Evolutionary conservation across 2,888 invertebrate species (phyloP).

Genomic region (Ophion costatus): DNA sequence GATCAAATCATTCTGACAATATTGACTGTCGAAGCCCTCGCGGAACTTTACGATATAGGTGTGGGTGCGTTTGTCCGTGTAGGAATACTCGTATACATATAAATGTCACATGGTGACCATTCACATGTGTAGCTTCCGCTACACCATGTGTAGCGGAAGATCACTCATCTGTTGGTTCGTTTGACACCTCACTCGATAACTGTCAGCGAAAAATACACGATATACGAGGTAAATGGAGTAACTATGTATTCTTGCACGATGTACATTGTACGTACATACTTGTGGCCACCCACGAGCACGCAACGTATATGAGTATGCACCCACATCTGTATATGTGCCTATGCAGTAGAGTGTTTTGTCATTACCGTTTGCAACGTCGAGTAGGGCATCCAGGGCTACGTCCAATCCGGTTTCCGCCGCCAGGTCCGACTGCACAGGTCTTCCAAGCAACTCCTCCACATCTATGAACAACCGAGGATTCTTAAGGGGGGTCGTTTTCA

Average conservation of each 20-base stretch:
- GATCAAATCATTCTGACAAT: constrained; percentile 69
- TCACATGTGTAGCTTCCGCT: too few species aligned
- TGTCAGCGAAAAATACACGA: constrained; percentile 49
- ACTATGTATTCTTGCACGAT: neutral
- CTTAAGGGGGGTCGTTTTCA: neutral
- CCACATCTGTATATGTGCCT: neutral
- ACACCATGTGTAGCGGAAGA: constrained; percentile 22
- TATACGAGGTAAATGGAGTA: constrained; percentile 22
- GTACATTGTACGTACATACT: neutral
- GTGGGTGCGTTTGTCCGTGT: neutral
- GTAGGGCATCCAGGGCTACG: constrained; percentile 89
- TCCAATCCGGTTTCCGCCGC: constrained; percentile 91
- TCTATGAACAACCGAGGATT: constrained; percentile 83
- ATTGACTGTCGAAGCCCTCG: constrained; percentile 64
- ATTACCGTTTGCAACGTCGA: constrained; percentile 89
- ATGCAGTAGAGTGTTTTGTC: constrained; percentile 49
- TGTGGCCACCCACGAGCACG: neutral
- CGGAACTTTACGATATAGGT: constrained; percentile 6
- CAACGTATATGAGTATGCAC: constrained; percentile 6
- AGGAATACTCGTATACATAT: neutral
- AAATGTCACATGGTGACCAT: constrained; percentile 6
- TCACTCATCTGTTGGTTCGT: constrained; percentile 49
- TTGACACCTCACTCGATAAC: constrained; percentile 61
- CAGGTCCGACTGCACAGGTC: constrained; percentile 90
- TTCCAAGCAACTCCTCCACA: constrained; percentile 89